Conservation (phyloP, 2,113 vertebrate species). For the Ophthalmolycus amberensis region DNA sequence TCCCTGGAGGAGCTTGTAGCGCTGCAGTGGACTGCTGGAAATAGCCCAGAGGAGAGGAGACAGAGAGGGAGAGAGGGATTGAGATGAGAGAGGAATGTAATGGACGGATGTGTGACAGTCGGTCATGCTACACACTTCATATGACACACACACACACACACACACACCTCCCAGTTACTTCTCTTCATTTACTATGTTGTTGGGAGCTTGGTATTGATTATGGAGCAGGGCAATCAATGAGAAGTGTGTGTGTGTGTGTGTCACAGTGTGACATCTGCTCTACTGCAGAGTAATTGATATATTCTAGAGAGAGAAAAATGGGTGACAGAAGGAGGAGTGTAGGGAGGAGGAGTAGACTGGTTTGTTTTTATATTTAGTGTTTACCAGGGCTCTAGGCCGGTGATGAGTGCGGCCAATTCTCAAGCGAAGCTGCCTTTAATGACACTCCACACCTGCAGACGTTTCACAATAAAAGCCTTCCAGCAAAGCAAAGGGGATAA, state of each 20-base stretch:
- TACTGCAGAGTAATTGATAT: conserved; percentile 85
- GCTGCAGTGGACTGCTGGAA: conserved; percentile 78
- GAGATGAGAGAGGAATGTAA: conserved; percentile 36
- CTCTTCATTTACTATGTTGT: conserved; percentile 83
- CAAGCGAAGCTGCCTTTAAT: conserved; percentile 9
- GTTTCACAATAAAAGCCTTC: conserved; percentile 24
- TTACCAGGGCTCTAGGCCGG: not conserved
- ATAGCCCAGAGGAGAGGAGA: conserved; percentile 66
- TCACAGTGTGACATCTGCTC: conserved; percentile 81
- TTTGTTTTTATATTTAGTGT: not conserved
- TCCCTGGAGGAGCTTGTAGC: conserved; percentile 73
- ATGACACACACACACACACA: conserved; percentile 23
- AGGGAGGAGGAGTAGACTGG: not conserved
- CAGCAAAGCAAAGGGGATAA: not conserved
- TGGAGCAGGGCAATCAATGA: conserved; percentile 85
- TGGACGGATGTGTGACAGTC: conserved; percentile 36
- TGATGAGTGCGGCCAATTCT: not conserved
- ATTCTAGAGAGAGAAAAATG: conserved; percentile 67
- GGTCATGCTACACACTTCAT: conserved; percentile 10
- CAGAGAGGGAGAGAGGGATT: conserved; percentile 12
- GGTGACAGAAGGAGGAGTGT: conserved; percentile 14
- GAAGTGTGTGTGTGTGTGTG: conserved; percentile 82
- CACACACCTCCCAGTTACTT: conserved; percentile 61
- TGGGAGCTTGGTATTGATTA: conserved; percentile 84
- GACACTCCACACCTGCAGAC: conserved; percentile 14